Evolutionary conservation across 2,113 vertebrate genomes (phyloP).

Genomic region (Calidris pugnax): DNA sequence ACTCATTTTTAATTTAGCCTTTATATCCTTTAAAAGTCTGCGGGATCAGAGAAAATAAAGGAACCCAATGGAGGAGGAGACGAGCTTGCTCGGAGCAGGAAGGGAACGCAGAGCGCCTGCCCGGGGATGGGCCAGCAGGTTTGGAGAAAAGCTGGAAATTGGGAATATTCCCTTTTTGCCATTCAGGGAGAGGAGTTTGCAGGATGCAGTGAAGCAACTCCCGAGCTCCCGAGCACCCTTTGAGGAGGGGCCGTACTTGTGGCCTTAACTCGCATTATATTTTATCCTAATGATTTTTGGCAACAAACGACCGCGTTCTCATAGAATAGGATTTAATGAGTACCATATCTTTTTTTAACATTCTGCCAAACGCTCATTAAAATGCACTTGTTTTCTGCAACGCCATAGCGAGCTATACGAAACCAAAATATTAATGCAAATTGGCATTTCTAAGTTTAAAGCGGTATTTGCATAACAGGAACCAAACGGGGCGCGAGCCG

Average conservation of each 20-base stretch:
- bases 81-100: fast-evolving
- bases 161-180: not conserved
- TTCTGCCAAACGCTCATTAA: conserved; percentile 83
- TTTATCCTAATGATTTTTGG: conserved; percentile 71
- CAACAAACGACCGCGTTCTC: conserved; percentile 71
- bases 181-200: not conserved
- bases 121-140: fast-evolving
- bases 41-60: not conserved
- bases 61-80: fast-evolving
- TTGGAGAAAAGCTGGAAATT: not conserved
- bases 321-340: conserved; percentile 85
- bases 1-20: not conserved
- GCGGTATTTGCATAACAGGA: conserved; percentile 73
- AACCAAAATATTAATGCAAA: conserved; percentile 79
- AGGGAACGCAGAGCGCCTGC: fast-evolving
- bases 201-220: not conserved
- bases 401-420: conserved; percentile 63
- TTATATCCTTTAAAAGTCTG: not conserved
- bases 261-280: conserved; percentile 29
- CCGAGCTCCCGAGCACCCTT: not conserved
- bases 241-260: not conserved
- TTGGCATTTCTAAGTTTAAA: conserved; percentile 76
- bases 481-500: conserved; percentile 52
- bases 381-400: conserved; percentile 73
- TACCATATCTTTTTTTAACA: conserved; percentile 79